Evolutionary conservation across 2,888 invertebrate genomes (phyloP).

Genomic region (Idaea straminata): DNA sequence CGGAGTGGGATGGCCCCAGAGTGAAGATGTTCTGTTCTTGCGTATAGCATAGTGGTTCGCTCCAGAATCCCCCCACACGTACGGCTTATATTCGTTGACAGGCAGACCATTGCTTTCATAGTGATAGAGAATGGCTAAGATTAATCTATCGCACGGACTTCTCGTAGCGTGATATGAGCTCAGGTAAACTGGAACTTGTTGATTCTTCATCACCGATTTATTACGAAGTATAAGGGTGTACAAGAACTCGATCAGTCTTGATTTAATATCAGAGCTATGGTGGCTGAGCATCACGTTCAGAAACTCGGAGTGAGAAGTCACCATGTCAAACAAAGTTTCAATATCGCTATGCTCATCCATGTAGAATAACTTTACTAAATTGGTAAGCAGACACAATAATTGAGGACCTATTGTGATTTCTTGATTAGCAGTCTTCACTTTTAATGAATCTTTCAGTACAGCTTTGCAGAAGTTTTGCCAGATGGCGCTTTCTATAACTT

Average conservation of each 20-base stretch:
- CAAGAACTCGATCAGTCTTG: constrained; percentile 83
- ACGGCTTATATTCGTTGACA: constrained; percentile 86
- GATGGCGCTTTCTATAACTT: constrained; percentile 65
- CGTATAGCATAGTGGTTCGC: constrained; percentile 87
- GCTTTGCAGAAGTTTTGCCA: constrained; percentile 83
- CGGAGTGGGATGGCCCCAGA: constrained; percentile 86
- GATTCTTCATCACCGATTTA: constrained; percentile 81
- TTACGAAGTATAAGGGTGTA: constrained; percentile 82
- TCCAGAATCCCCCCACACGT: constrained; percentile 91
- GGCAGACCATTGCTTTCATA: constrained; percentile 85
- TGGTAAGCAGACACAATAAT: constrained; percentile 78
- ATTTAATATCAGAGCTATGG: constrained; percentile 73
- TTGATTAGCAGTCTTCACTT: constrained; percentile 58
- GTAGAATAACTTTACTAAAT: constrained; percentile 80
- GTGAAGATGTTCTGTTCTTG: constrained; percentile 71
- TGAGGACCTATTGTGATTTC: constrained; percentile 61
- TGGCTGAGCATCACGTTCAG: constrained; percentile 83
- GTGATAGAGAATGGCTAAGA: constrained; percentile 83
- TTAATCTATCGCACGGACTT: constrained; percentile 83
- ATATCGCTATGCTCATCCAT: constrained; percentile 66
- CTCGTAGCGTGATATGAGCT: constrained; percentile 89
- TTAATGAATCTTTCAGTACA: constrained; percentile 84
- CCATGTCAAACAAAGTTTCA: constrained; percentile 85
- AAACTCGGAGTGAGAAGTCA: constrained; percentile 88
- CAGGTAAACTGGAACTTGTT: constrained; percentile 87